These are phyloP conservation scores for Aldabrachelys gigantea DNA, from an alignment of 2,113 vertebrate species.

Conservation along the genomic window DNA sequence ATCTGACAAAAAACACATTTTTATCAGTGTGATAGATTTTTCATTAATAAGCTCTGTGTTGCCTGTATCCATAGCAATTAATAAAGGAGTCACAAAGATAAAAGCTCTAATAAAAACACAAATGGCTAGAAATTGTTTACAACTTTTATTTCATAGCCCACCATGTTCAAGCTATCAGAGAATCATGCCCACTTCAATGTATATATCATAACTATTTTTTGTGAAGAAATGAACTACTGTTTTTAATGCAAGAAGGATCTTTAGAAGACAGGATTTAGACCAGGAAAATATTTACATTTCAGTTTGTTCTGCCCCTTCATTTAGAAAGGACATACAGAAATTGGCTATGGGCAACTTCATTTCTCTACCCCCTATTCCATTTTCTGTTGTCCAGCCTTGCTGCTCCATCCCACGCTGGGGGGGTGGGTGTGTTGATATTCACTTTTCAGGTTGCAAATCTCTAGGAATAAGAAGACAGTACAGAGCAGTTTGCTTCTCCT, in stretches of 20 bases:
- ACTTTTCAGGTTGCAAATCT: background rate
- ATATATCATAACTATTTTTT: background rate
- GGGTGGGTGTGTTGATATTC: background rate
- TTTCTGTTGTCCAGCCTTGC: background rate
- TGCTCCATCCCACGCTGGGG: background rate
- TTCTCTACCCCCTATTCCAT: background rate
- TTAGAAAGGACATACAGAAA: background rate
- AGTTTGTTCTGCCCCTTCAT: background rate
- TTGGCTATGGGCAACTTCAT: background rate
- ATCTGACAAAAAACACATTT: slow-evolving; percentile 43
- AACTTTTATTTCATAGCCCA: slow-evolving; percentile 62
- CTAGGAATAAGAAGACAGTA: background rate
- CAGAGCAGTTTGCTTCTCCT: background rate
- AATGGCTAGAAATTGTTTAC: slow-evolving; percentile 68
- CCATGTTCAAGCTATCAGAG: background rate
- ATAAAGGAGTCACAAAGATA: slow-evolving; percentile 57
- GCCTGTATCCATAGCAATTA: slow-evolving; percentile 77
- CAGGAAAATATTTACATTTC: background rate
- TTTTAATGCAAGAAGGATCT: background rate
- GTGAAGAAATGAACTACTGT: background rate
- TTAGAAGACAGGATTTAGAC: background rate
- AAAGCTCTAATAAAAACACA: slow-evolving; percentile 69
- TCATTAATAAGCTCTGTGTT: slow-evolving; percentile 71
- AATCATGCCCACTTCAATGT: background rate
- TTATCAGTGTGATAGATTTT: slow-evolving; percentile 59